These are phyloP conservation scores for Rhabditophanes sp. DNA, from an alignment of 2,888 invertebrate genomes.

Conservation along the genomic window DNA sequence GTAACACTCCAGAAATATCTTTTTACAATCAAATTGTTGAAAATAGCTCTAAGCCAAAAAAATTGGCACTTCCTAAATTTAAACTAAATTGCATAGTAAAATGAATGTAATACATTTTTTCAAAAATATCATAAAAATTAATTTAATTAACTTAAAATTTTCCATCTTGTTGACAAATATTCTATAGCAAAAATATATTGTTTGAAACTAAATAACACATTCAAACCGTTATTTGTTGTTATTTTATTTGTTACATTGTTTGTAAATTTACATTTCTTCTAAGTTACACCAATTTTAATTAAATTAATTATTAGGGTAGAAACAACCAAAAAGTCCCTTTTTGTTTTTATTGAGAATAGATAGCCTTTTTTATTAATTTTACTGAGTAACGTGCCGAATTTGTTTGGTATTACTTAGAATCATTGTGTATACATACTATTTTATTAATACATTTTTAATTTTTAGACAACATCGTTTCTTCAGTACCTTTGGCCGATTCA, in stretches of 20 bases:
- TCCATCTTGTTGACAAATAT: not conserved
- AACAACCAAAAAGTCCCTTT: conserved; percentile 1
- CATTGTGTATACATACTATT: too few species aligned
- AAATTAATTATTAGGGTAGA: not conserved
- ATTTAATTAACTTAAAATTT: not conserved
- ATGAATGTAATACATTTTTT: not conserved
- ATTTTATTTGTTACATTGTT: not conserved
- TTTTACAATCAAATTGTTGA: too few species aligned
- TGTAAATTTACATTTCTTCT: not conserved
- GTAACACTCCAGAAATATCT: too few species aligned
- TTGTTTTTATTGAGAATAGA: not conserved
- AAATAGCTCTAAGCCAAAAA: not conserved
- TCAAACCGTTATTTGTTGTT: not conserved
- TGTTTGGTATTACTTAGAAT: too few species aligned
- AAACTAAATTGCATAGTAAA: not conserved
- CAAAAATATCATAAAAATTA: not conserved
- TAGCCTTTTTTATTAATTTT: not conserved
- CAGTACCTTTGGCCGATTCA: too few species aligned
- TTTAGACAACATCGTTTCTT: too few species aligned
- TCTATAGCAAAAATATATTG: not conserved
- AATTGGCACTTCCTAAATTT: not conserved
- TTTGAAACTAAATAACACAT: not conserved
- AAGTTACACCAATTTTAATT: not conserved
- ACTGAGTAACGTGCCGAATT: conserved; percentile 2
- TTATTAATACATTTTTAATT: too few species aligned